Conservation (phyloP, 2,113 vertebrate genomes). For the Calypte anna region DNA sequence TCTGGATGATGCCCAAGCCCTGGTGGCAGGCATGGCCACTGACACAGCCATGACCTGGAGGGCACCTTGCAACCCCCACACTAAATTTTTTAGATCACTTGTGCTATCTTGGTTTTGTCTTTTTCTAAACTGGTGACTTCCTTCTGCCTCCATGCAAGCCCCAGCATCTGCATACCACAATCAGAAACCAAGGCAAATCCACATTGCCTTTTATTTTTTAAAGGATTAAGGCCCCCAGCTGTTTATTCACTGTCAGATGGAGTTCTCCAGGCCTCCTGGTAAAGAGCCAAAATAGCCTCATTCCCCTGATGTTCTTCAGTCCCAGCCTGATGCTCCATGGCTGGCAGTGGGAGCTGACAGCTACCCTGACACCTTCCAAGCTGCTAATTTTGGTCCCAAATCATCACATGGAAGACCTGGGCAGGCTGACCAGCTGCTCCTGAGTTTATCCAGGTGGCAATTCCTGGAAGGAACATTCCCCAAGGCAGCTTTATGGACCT, state of each 20-base stretch:
- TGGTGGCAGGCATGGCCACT: background rate
- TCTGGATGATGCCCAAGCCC: background rate
- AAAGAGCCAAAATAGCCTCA: background rate
- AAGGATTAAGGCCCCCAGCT: background rate
- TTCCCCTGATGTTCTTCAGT: background rate
- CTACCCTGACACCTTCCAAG: background rate
- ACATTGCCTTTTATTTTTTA: background rate
- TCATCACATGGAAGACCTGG: rapidly evolving
- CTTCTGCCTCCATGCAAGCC: background rate
- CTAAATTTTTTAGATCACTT: background rate
- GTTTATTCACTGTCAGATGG: conserved; percentile 6
- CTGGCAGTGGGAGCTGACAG: background rate
- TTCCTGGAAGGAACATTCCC: background rate
- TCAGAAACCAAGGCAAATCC: background rate
- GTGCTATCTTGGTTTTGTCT: background rate
- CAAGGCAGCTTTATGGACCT: rapidly evolving
- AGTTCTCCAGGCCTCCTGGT: background rate
- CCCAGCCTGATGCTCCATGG: background rate
- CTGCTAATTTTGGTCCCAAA: background rate
- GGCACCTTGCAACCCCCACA: background rate
- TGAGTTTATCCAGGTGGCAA: background rate
- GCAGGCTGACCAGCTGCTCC: background rate
- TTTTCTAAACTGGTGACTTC: background rate
- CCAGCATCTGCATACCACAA: background rate
- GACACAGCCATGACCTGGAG: rapidly evolving